These are phyloP conservation scores for Aegithalos caudatus DNA, from an alignment of 2,113 vertebrate species.

Conservation along the genomic window DNA sequence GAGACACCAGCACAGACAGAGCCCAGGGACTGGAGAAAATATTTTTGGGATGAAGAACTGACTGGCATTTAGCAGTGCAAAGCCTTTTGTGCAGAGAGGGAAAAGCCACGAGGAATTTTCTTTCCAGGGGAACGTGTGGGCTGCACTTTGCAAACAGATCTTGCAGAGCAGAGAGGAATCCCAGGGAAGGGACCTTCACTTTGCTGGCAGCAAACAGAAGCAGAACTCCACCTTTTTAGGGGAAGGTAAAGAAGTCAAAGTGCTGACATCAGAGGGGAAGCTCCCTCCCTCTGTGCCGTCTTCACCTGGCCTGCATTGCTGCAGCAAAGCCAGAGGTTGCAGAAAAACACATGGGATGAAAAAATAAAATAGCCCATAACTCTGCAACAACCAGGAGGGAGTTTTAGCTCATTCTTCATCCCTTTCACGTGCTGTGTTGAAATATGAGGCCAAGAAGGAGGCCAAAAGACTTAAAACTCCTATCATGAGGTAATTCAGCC, in stretches of 20 bases:
- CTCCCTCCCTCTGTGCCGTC: background rate
- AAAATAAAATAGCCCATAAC: conserved; percentile 43
- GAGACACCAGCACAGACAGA: accelerated
- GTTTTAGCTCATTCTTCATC: conserved; percentile 58
- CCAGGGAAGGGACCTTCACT: background rate
- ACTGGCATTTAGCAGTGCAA: background rate
- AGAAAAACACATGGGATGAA: conserved; percentile 25
- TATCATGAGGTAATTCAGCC: conserved; percentile 68
- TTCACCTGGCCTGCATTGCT: background rate
- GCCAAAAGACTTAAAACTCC: conserved; percentile 51
- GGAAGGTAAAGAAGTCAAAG: background rate
- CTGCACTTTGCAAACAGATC: background rate
- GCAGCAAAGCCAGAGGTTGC: conserved; percentile 3
- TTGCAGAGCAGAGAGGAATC: background rate
- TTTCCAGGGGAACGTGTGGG: background rate
- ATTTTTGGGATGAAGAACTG: background rate
- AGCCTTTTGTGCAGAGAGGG: background rate
- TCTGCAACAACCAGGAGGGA: conserved; percentile 22
- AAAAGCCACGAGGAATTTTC: background rate
- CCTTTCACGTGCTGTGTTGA: conserved; percentile 60
- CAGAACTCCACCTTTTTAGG: background rate
- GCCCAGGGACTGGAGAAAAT: background rate
- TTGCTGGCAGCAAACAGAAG: conserved; percentile 22
- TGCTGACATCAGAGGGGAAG: conserved; percentile 2
- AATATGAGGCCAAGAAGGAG: conserved; percentile 57